These are phyloP conservation scores for Lydus trimaculatus DNA, from an alignment of 2,888 invertebrate genomes.

Conservation along the genomic window DNA sequence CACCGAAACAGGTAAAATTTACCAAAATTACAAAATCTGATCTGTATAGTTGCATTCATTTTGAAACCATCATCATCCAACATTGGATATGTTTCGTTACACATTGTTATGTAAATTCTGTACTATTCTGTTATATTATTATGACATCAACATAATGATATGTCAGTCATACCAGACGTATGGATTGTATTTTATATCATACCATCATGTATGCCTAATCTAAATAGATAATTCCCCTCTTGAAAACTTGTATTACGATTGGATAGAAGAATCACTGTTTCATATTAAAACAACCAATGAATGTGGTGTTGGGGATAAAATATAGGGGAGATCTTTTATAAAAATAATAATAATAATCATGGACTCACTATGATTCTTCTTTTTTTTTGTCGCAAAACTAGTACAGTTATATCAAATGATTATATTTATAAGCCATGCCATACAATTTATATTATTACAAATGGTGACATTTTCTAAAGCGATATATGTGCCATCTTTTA, in stretches of 20 bases:
- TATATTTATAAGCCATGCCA: too few species aligned
- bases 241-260: slow-evolving; percentile 38
- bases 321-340: slow-evolving; percentile 7
- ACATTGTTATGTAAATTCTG: slow-evolving; percentile 19
- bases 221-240: slow-evolving; percentile 43
- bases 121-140: slow-evolving; percentile 31
- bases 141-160: slow-evolving; percentile 45
- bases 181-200: slow-evolving; percentile 35
- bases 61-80: background rate
- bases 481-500: background rate
- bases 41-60: background rate
- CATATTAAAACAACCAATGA: slow-evolving; percentile 22
- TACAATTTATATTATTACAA: background rate
- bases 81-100: background rate
- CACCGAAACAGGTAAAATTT: too few species aligned
- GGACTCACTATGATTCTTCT: background rate
- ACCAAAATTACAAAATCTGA: background rate
- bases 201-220: background rate
- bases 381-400: background rate
- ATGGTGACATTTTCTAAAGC: background rate
- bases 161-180: slow-evolving; percentile 36
- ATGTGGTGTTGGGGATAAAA: background rate
- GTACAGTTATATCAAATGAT: slow-evolving; percentile 10
- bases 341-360: slow-evolving; percentile 15
- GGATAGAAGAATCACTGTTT: slow-evolving; percentile 30